A percentile compares a stretch with the other conserved stretches of the same genome.
phyloP scores from a whole-genome alignment of 2,113 vertebrate genomes.

The Cyprinus carpio region DNA sequence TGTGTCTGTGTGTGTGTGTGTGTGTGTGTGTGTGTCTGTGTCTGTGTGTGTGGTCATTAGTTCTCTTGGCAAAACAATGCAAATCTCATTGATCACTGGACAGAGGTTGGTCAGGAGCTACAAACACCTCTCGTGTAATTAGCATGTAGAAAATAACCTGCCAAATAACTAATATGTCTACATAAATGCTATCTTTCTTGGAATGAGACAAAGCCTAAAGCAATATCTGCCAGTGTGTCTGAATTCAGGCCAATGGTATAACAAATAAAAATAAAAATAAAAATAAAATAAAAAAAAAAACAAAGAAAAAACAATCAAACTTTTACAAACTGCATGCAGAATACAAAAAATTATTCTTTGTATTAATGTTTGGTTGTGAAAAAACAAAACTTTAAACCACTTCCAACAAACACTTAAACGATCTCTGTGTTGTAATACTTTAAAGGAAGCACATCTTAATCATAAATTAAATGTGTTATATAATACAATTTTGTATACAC shows the following conservation, averaged over 20 bases:
- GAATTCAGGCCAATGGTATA: not conserved
- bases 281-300: not conserved
- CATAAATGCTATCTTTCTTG: not conserved
- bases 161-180: constrained; percentile 8
- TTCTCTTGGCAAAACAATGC: no score
- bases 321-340: not conserved
- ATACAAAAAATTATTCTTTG: not conserved
- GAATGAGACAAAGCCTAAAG: not conserved
- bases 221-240: not conserved
- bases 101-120: constrained; percentile 3
- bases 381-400: not conserved
- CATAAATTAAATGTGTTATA: no score
- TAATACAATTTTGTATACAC: no score
- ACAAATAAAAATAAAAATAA: not conserved
- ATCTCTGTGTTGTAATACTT: no score
- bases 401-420: no score
- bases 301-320: not conserved
- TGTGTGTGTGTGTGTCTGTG: no score
- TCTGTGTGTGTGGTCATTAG: no score
- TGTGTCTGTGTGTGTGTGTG: no score
- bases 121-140: not conserved
- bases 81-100: not conserved
- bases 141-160: not conserved
- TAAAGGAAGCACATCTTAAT: no score
- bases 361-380: not conserved